Base-by-base conservation (phyloP, 1,140 invertebrate genomes). In the Procambarus clarkii region DNA sequence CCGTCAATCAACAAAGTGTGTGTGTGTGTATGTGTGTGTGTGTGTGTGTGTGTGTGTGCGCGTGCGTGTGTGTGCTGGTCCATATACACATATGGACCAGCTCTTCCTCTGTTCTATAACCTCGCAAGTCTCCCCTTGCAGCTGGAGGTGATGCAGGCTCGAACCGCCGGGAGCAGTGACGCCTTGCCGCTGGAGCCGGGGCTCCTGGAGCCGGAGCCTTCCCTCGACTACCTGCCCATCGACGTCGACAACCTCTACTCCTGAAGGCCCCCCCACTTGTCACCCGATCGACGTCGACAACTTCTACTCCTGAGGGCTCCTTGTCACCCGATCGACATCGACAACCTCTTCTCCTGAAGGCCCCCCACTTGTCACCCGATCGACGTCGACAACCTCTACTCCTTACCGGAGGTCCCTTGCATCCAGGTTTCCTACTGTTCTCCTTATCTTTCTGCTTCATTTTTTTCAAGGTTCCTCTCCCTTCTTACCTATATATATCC, bases 181-280 rank as follows among this genome's bases (percentile, higher is more conserved):
- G 21, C n/a, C 3, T 5, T 34, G 24, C n/a, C 24, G 4, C 71
- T 77, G n/a, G 81, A 91, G 18, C 50, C 54, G 69, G 60, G 24
- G n/a, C 21, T 85, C 45, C 34, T 84, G 58, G 84, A 91, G 48
- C 15, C 81, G 2, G 88, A 85, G 5, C 58, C 82, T 2, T 48
- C 88, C 2, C n/a, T 50, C 21, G 86, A 92, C 82, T 80, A 71
- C 60, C 54, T 21, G 24, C 74, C 81, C 18, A 87, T 74, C 44
- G 83, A 80, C n/a, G n/a, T 82, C n/a, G 91, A 92, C 84, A 78
- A 87, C 48, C 84, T 87, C 58, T 87, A 82, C 90, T 86, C 44
- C 83, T 92, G 74, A 86, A 34, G 50, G 9, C 4, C 60, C 78
- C 50, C 46, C 15, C 78, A 15, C 2, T 80, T 15, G 50, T 46